A percentile compares a stretch with the other conserved stretches of the same genome.
These are phyloP conservation scores for Ia io DNA, from an alignment of 2,113 vertebrate species.

Conservation along the genomic window DNA sequence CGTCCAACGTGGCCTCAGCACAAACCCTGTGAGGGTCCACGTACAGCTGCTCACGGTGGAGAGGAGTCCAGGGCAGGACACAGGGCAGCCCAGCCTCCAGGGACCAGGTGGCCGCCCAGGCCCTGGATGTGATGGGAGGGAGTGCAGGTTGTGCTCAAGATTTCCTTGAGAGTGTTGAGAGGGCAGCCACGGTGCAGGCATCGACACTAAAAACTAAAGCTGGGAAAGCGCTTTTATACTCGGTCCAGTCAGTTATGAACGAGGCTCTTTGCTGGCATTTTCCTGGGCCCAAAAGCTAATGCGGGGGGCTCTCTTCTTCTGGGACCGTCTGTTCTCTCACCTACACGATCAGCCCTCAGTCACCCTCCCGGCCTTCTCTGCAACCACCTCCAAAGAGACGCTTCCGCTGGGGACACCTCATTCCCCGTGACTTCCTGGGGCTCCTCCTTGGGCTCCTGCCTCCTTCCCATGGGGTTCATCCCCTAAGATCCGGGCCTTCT, in stretches of 20 bases:
- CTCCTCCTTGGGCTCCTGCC: fast-evolving
- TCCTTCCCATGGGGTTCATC: not conserved
- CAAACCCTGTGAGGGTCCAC: not conserved
- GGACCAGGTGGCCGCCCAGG: not conserved
- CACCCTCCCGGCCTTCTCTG: not conserved
- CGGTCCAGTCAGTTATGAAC: not conserved
- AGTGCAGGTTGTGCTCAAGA: fast-evolving
- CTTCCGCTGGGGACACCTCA: not conserved
- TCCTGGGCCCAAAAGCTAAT: not conserved
- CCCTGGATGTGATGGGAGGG: fast-evolving
- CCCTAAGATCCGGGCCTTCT: not conserved
- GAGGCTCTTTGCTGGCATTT: not conserved
- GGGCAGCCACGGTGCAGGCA: too few relatives aligned
- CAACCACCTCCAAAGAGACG: fast-evolving
- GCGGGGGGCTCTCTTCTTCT: not conserved
- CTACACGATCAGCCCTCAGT: not conserved
- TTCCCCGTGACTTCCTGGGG: fast-evolving
- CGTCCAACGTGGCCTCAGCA: too few relatives aligned
- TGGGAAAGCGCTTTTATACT: not conserved
- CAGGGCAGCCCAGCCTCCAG: not conserved
- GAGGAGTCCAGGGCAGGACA: not conserved
- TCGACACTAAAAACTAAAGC: not conserved
- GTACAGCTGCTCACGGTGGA: not conserved
- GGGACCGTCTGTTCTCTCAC: not conserved
- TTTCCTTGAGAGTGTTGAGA: not conserved